These are phyloP conservation scores for Pseudochirops cupreus DNA, from an alignment of 2,797 vertebrate species.

Conservation along the genomic window DNA sequence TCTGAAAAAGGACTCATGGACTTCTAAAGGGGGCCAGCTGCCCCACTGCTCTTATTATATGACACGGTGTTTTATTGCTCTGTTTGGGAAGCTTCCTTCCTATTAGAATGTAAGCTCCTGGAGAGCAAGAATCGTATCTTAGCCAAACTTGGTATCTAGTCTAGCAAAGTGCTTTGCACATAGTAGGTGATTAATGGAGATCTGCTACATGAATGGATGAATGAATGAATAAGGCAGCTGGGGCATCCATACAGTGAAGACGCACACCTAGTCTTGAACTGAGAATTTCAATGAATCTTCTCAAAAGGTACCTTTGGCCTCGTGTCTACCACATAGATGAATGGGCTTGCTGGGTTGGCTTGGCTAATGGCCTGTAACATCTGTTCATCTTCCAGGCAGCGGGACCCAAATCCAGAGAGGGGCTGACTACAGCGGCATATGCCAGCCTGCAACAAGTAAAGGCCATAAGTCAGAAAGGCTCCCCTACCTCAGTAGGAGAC, in stretches of 20 bases:
- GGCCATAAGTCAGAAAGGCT: background rate
- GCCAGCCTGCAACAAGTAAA: constrained; percentile 84
- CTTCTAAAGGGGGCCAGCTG: background rate
- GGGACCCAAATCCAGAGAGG: constrained; percentile 87
- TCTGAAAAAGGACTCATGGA: background rate
- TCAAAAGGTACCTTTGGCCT: constrained; percentile 88
- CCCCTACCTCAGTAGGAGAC: background rate
- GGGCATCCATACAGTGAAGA: background rate
- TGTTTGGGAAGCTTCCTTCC: background rate
- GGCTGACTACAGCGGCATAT: constrained; percentile 91
- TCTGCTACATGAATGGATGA: background rate
- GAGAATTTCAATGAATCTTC: constrained; percentile 42
- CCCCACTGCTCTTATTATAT: background rate
- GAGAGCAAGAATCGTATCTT: background rate
- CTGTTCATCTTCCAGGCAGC: constrained; percentile 89
- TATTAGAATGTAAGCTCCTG: background rate
- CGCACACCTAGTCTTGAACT: background rate
- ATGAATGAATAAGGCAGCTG: background rate
- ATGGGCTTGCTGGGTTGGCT: constrained; percentile 87
- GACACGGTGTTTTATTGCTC: background rate
- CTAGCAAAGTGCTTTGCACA: background rate
- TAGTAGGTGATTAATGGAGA: background rate
- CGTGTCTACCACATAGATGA: constrained; percentile 92
- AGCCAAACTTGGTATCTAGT: background rate
- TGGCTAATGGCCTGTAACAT: constrained; percentile 89